These are phyloP conservation scores for Dioctria rufipes DNA, from an alignment of 2,888 invertebrate species.

Conservation along the genomic window DNA sequence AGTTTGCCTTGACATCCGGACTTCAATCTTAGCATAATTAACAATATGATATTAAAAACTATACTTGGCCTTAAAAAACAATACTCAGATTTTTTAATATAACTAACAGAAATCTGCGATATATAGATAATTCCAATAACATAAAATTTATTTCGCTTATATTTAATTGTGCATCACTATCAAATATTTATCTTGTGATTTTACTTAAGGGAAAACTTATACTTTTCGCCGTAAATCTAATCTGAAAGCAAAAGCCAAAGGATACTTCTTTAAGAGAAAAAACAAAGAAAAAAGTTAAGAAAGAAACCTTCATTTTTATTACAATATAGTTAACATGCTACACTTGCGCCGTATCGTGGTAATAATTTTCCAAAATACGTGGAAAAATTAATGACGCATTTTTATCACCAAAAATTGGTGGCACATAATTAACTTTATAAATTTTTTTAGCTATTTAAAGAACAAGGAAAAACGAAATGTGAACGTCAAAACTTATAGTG, in stretches of 20 bases:
- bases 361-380: background rate
- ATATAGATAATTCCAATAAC: too few relatives aligned
- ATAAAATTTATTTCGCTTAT: too few relatives aligned
- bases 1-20: background rate
- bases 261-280: too few relatives aligned
- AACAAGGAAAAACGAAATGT: conserved; percentile 33
- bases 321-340: conserved; percentile 3
- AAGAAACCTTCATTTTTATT: background rate
- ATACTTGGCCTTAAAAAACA: conserved; percentile 23
- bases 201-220: too few relatives aligned
- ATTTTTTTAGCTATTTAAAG: conserved; percentile 9
- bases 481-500: conserved; percentile 15
- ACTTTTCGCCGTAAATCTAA: too few relatives aligned
- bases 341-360: too few relatives aligned
- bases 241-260: too few relatives aligned
- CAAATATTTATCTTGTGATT: too few relatives aligned
- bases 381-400: background rate
- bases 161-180: too few relatives aligned
- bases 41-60: conserved; percentile 18
- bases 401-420: background rate
- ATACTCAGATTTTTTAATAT: conserved; percentile 7
- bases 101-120: background rate
- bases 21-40: background rate
- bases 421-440: conserved; percentile 8
- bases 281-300: background rate